Conservation (phyloP, 2,113 vertebrate genomes). For the Parus major region DNA sequence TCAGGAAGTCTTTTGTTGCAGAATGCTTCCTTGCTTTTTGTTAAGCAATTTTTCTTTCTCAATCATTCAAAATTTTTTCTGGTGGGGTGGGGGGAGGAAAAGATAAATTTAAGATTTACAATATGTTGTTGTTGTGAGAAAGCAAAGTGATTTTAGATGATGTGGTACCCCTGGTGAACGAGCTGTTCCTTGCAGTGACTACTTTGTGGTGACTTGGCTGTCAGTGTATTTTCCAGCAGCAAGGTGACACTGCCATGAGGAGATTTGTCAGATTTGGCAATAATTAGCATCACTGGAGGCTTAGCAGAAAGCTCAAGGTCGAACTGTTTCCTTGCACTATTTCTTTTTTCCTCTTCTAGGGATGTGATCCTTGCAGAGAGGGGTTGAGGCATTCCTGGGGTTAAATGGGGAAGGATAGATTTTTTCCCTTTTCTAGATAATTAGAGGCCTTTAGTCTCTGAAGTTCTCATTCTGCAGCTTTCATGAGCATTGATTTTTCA, state of each 20-base stretch:
- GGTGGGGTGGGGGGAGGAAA: not conserved
- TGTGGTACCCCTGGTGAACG: not conserved
- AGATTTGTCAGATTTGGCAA: not conserved
- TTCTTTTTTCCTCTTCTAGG: not conserved
- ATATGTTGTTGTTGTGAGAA: not conserved
- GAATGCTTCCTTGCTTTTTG: not conserved
- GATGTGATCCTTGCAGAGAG: not conserved
- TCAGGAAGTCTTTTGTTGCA: not conserved
- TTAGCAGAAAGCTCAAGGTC: not conserved
- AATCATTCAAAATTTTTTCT: not conserved
- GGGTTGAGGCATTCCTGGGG: not conserved
- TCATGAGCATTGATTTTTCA: not conserved
- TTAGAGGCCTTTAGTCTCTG: not conserved
- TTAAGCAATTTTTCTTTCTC: not conserved
- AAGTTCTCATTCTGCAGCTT: not conserved
- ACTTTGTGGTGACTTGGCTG: not conserved
- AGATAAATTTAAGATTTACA: not conserved
- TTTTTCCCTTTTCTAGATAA: not conserved
- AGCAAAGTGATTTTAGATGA: not conserved
- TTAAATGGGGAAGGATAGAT: not conserved
- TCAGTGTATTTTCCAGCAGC: not conserved
- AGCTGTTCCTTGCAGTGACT: not conserved
- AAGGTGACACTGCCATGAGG: not conserved
- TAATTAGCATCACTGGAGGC: not conserved
- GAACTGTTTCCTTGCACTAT: not conserved